A percentile compares a stretch with the other conserved stretches of the same genome.
Conservation (phyloP, 2,888 invertebrate genomes). For the Hirtodrosophila duncani region DNA sequence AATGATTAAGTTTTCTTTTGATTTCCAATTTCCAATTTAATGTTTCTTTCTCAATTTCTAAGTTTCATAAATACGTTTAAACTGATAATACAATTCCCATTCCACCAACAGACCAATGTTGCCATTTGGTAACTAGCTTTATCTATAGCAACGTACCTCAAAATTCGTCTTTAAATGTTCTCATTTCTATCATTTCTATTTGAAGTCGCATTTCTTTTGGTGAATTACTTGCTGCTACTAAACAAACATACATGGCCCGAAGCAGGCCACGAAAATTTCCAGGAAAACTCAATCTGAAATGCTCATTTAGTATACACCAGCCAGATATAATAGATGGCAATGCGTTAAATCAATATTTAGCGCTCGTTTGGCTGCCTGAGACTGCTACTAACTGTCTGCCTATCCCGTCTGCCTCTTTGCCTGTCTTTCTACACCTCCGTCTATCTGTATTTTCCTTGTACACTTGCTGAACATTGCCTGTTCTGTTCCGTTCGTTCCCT, state of each 20-base stretch:
- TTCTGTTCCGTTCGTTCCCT: constrained; percentile 13
- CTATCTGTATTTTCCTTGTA: constrained; percentile 1
- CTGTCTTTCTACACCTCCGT: not conserved
- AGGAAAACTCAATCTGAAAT: constrained; percentile 8
- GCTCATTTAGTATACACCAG: constrained; percentile 13
- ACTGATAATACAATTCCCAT: no score
- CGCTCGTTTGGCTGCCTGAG: constrained; percentile 10
- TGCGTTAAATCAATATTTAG: constrained; percentile 44
- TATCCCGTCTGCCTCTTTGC: constrained; percentile 16
- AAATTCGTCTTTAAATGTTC: no score
- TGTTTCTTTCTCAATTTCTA: no score
- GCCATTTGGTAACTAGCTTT: no score
- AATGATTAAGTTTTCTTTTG: no score
- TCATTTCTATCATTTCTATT: no score
- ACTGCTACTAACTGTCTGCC: constrained; percentile 3
- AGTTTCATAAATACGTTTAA: no score
- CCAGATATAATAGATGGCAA: constrained; percentile 5
- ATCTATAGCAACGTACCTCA: no score
- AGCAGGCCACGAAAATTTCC: not conserved
- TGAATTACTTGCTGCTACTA: no score
- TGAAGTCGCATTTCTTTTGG: no score
- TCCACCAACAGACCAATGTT: no score
- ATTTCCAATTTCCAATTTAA: no score
- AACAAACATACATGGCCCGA: not conserved
- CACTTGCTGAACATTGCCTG: constrained; percentile 2